phyloP scores from a whole-genome alignment of 2,888 invertebrate genomes.

The Parnassius apollo region DNA sequence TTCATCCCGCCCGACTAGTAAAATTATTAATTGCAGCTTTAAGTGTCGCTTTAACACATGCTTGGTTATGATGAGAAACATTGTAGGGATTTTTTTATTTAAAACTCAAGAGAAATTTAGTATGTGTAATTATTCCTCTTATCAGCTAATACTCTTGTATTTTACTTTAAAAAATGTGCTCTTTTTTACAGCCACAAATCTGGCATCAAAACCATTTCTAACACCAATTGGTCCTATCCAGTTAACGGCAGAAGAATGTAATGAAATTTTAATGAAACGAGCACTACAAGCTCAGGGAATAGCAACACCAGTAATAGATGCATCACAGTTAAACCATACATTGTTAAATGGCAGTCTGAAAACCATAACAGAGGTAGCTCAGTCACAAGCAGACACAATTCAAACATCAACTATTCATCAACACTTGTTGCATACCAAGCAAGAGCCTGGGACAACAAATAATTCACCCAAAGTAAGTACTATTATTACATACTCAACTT shows the following conservation, averaged over 20 bases:
- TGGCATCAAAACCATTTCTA: constrained; percentile 83
- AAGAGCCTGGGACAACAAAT: constrained; percentile 81
- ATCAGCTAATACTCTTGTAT: no score
- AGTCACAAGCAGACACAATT: constrained; percentile 59
- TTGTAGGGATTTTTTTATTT: no score
- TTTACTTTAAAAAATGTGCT: not conserved
- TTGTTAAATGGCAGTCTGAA: constrained; percentile 69
- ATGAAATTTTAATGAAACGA: constrained; percentile 88
- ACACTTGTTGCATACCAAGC: constrained; percentile 79
- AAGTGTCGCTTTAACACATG: no score
- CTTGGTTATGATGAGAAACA: no score
- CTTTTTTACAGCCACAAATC: constrained; percentile 60
- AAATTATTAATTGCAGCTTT: no score
- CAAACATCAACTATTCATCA: constrained; percentile 63
- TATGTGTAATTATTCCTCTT: not conserved
- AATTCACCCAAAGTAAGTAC: constrained; percentile 76
- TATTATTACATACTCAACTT: no score
- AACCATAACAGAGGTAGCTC: constrained; percentile 63
- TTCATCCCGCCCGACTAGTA: no score
- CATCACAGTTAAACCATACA: constrained; percentile 71
- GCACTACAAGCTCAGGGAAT: constrained; percentile 85
- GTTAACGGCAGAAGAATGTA: constrained; percentile 88
- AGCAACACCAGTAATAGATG: constrained; percentile 72
- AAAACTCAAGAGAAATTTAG: no score
- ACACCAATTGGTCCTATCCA: constrained; percentile 87